Evolutionary conservation across 2,797 vertebrate species (phyloP), one percentile per base, ranked within the genome.

Genomic region (Passerculus sandwichensis): DNA sequence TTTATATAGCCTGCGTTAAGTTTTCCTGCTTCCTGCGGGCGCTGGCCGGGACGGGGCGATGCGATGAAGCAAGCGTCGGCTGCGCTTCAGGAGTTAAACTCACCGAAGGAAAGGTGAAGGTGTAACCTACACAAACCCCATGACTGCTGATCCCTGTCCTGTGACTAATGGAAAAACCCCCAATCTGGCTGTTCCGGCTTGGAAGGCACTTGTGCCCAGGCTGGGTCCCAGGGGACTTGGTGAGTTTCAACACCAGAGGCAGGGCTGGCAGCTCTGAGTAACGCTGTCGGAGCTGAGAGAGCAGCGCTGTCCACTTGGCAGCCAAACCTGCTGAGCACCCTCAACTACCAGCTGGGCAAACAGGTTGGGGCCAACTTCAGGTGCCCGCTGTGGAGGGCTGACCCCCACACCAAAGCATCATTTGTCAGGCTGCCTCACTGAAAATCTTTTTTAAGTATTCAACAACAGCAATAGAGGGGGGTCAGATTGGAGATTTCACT

Each of bases 21-120:
- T 82, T 88, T 89, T 91, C 73, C 57, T 89, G 60, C 94, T 83
- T 94, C 64, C 89, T 69, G 78, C 17, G 5, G 23, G 66, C 48
- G 4, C 50, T 1, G 15, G 17, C 34, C 2, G 29, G 61, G 84
- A 73, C 60, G 10, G 3, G 20, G 64, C 71, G 13, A 4, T n/a
- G 71, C 74, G 82, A 56, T 2, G 21, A 91, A 78, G 45, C 11
- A 12, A 47, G 34, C 6, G 4, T 62, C 75, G 70, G 87, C 45
- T 71, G 32, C 15, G 48, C 65, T 74, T 74, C 38, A 59, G 48
- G 64, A 79, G 50, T 56, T 70, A 48, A 91, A 80, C 12, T 15
- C 3, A 0, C 21, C 0, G 2, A 64, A 71, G 61, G 27, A 51
- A 88, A 62, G 59, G 64, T 50, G 36, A 85, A 93, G 59, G 27